These are phyloP conservation scores for Heliocidaris erythrogramma DNA, from an alignment of 35 echinoderm and acorn worm species.

Conservation along the genomic window DNA sequence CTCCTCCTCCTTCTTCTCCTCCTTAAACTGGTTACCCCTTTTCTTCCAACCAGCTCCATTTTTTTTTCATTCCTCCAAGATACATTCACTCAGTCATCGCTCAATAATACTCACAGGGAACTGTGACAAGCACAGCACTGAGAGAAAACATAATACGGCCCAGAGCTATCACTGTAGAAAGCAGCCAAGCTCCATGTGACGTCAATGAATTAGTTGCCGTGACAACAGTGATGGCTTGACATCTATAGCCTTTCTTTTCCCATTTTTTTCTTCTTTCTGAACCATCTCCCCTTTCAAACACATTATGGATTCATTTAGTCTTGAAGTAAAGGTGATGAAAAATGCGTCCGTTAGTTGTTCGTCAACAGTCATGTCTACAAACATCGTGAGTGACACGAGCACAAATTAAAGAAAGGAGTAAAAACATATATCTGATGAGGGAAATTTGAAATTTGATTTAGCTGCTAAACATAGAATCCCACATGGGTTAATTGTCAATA, in stretches of 20 bases:
- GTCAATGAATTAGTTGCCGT: constrained; percentile 4
- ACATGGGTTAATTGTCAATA: background rate
- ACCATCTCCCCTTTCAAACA: constrained; percentile 1
- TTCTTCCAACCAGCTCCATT: background rate
- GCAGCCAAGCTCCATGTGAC: background rate
- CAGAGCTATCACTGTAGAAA: background rate
- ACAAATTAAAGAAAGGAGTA: background rate
- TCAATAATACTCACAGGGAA: constrained; percentile 3
- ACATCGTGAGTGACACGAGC: background rate
- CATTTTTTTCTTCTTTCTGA: background rate
- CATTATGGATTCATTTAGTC: constrained; percentile 4
- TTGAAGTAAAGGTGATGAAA: background rate
- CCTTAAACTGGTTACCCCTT: background rate
- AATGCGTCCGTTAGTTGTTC: background rate
- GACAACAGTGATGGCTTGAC: background rate
- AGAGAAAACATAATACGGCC: constrained; percentile 11
- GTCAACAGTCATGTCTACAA: background rate
- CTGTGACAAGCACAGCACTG: background rate
- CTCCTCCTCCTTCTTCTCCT: background rate
- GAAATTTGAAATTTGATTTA: background rate
- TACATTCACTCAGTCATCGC: background rate
- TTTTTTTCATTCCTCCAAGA: background rate
- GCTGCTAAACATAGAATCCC: background rate
- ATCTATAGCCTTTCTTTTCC: background rate
- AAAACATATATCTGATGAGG: background rate